Base-by-base conservation (phyloP, 1,140 invertebrate genomes). In the Choristoneura fumiferana region DNA sequence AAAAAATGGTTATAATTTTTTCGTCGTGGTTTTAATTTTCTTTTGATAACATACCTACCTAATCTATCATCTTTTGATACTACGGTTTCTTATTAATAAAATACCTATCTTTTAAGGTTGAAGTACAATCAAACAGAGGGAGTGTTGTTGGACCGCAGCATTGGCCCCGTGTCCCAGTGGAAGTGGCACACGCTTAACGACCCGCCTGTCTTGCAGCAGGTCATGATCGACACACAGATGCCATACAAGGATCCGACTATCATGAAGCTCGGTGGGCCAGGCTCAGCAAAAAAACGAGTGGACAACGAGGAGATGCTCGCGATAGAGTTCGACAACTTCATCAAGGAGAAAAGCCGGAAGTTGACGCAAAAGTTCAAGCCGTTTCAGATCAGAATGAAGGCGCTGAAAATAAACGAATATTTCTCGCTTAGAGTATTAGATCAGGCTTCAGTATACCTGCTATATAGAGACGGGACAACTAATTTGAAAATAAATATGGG, bases 121-220 rank as follows among this genome's bases (percentile, higher is more conserved):
- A 89, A 89, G 69, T 89, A 86, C 53, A 89, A 89, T 52, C 86
- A 89, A 65, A 86, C 82, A 0, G 86, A 89, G 73, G 86, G 86
- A n/a, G 75, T 87, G n/a, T 63, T 89, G 3, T 64, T 89, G 10
- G 84, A 89, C 54, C 65, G 71, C 22, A 62, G 54, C 15, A 73
- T 89, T 12, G 84, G 86, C 8, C 86, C 86, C 13, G 78, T 78
- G 10, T 78, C 82, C 9, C 79, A 84, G 60, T 89, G 86, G 86
- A 87, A 89, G 60, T 89, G 86, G 86, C 86, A 89, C 36, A 78
- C 77, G 4, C 64, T 89, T 53, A 89, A 89, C 45, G 86, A 89
- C 60, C 86, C 86, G 5, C 86, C 86, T 12, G 76, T 86, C 0
- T 59, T 89, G 18, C 83, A 86, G 58, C 78, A 87, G 69, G 81